These are phyloP conservation scores for Spodoptera picta DNA, from an alignment of 2,888 invertebrate genomes.

Conservation along the genomic window DNA sequence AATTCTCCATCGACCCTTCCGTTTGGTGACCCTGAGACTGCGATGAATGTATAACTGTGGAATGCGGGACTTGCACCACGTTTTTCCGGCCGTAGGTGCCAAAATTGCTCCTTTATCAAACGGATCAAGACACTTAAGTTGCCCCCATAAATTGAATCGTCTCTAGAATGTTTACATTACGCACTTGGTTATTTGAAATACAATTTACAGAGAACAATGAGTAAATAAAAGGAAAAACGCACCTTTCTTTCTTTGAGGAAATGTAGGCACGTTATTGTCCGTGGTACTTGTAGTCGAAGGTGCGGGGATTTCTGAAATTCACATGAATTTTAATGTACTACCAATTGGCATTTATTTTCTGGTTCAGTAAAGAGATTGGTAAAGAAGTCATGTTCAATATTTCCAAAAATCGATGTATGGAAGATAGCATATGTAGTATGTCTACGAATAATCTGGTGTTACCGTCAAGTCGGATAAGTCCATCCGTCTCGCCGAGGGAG, in stretches of 20 bases:
- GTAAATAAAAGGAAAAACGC: constrained; percentile 45
- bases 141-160: too few relatives aligned
- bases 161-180: too few relatives aligned
- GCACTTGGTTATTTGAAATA: constrained; percentile 5
- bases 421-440: constrained; percentile 49
- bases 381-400: constrained; percentile 15
- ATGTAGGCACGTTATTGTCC: constrained; percentile 87
- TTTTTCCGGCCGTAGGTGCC: constrained; percentile 67
- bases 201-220: constrained; percentile 17
- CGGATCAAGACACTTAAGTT: constrained; percentile 58
- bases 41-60: constrained; percentile 80
- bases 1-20: constrained; percentile 81
- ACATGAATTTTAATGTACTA: too few relatives aligned
- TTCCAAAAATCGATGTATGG: constrained; percentile 39
- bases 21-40: constrained; percentile 66
- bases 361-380: too few relatives aligned
- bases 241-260: constrained; percentile 91
- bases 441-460: constrained; percentile 71
- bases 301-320: constrained; percentile 93
- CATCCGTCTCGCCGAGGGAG: constrained; percentile 96
- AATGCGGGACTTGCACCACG: constrained; percentile 64
- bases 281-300: constrained; percentile 92
- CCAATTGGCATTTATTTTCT: too few relatives aligned
- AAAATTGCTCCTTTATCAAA: constrained; percentile 64
- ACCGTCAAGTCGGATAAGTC: constrained; percentile 96